These are phyloP conservation scores for Ophioninae sp. DNA, from an alignment of 2,888 invertebrate genomes.

Conservation along the genomic window DNA sequence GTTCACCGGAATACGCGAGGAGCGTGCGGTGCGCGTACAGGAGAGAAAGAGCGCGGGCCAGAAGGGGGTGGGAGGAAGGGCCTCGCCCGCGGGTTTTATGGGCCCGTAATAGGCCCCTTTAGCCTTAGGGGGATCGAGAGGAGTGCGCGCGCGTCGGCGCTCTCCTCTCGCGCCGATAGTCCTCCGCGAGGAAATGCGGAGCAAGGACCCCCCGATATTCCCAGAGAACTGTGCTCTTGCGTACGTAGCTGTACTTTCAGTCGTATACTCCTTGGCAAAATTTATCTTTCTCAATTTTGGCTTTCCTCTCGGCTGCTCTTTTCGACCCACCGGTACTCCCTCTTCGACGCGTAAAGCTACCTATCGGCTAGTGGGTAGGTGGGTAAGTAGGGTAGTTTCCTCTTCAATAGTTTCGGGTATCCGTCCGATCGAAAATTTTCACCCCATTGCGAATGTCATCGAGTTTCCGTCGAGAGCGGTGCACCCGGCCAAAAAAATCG, in stretches of 20 bases:
- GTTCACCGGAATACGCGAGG: constrained; percentile 41
- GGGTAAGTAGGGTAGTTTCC: too few species aligned
- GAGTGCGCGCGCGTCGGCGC: constrained; percentile 38
- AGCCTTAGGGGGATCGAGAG: constrained; percentile 62
- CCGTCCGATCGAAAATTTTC: too few species aligned
- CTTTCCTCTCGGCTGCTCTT: too few species aligned
- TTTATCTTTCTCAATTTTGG: background rate
- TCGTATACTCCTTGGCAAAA: constrained; percentile 33
- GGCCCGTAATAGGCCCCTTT: constrained; percentile 75
- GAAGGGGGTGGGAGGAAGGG: constrained; percentile 43
- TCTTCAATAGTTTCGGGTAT: too few species aligned
- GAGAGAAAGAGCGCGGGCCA: constrained; percentile 66
- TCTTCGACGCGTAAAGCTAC: too few species aligned
- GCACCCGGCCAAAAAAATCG: too few species aligned
- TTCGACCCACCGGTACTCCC: too few species aligned
- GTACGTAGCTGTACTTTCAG: constrained; percentile 47
- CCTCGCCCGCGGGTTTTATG: constrained; percentile 75
- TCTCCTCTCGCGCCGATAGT: constrained; percentile 36
- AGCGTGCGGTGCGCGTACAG: constrained; percentile 62
- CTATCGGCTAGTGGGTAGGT: too few species aligned
- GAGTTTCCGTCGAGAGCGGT: too few species aligned
- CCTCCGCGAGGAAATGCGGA: constrained; percentile 68
- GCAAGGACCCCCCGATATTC: constrained; percentile 63
- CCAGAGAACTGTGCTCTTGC: constrained; percentile 27
- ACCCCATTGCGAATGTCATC: too few species aligned